These are phyloP conservation scores for Xerus inauris DNA, from an alignment of 2,113 vertebrate genomes.

Conservation along the genomic window DNA sequence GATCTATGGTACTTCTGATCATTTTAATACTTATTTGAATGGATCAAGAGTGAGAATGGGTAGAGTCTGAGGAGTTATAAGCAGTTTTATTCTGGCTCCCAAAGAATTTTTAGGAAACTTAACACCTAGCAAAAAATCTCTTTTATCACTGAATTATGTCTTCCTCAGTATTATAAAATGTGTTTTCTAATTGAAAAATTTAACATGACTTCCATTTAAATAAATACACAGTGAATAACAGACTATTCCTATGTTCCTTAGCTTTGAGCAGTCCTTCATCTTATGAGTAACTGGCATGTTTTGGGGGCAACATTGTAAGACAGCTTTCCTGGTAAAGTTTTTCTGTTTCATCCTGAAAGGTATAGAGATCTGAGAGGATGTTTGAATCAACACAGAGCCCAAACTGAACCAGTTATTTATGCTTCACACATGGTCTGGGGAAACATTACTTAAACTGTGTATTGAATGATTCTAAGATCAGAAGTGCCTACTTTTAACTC, in stretches of 20 bases:
- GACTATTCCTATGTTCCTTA: not conserved
- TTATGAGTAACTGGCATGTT: not conserved
- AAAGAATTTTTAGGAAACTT: not conserved
- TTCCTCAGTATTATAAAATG: not conserved
- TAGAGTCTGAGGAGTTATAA: not conserved
- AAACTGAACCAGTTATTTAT: not conserved
- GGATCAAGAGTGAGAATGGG: not conserved
- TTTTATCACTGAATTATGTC: not conserved
- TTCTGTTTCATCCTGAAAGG: not conserved
- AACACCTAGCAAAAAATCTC: not conserved
- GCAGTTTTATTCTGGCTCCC: not conserved
- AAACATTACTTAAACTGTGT: not conserved
- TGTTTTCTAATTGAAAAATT: conserved; percentile 27
- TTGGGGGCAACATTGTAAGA: not conserved
- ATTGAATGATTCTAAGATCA: not conserved
- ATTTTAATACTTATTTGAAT: not conserved
- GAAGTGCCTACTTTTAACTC: not conserved
- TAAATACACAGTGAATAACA: not conserved
- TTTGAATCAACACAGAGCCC: not conserved
- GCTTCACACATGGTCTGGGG: not conserved
- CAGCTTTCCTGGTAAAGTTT: not conserved
- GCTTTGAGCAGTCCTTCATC: not conserved
- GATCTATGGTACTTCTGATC: not conserved
- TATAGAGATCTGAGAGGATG: not conserved
- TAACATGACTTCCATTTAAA: not conserved